Percentiles rank a stretch among this genome's conserved stretches.
Evolutionary conservation across 2,888 invertebrate genomes (phyloP).

Genomic region (Baronia brevicornis): DNA sequence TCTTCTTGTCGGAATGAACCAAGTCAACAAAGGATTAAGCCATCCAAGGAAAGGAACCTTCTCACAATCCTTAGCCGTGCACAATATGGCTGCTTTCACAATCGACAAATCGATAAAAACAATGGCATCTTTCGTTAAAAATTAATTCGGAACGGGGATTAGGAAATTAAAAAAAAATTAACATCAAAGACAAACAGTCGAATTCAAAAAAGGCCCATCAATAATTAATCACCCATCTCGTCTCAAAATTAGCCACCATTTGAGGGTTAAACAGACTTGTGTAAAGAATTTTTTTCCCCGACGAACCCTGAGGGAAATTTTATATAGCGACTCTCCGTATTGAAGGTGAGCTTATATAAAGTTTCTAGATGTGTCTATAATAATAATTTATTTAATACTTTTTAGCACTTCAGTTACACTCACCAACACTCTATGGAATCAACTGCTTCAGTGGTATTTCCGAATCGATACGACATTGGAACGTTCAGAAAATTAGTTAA

Average conservation of each 20-base stretch:
- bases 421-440: too few relatives aligned
- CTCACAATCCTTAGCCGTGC: background rate
- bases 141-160: conserved; percentile 36
- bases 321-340: conserved; percentile 62
- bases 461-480: too few relatives aligned
- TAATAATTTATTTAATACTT: background rate
- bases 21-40: too few relatives aligned
- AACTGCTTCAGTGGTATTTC: too few relatives aligned
- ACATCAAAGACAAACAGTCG: conserved; percentile 63
- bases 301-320: conserved; percentile 67
- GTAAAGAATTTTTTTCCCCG: conserved; percentile 47
- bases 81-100: background rate
- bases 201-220: conserved; percentile 56
- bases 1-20: too few relatives aligned
- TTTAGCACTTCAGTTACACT: too few relatives aligned
- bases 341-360: conserved; percentile 26
- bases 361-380: conserved; percentile 27
- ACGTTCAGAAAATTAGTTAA: too few relatives aligned
- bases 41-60: too few relatives aligned
- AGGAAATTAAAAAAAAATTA: conserved; percentile 51
- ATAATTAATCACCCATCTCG: conserved; percentile 69
- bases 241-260: conserved; percentile 66
- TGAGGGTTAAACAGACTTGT: conserved; percentile 58
- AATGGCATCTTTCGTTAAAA: conserved; percentile 46
- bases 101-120: conserved; percentile 22